Evolutionary conservation across 2,888 invertebrate genomes (phyloP).

Genomic region (Strigamia transsilvanica): DNA sequence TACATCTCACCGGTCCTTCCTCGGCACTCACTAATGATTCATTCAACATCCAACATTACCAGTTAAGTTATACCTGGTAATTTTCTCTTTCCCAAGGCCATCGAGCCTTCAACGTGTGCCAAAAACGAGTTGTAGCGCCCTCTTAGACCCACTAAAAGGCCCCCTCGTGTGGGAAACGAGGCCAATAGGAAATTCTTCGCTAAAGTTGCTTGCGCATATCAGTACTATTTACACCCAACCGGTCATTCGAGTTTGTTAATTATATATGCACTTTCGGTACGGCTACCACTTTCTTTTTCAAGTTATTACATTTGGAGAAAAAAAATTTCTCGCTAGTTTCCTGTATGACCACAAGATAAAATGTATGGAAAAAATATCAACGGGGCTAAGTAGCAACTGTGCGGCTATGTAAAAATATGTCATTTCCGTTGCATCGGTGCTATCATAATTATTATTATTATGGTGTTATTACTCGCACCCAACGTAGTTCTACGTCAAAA

Average conservation of each 20-base stretch:
- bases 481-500: too few species aligned
- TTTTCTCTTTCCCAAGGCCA: slow-evolving; percentile 32
- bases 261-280: slow-evolving; percentile 16
- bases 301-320: background rate
- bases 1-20: background rate
- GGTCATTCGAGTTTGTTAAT: slow-evolving; percentile 17
- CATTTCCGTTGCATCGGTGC: too few species aligned
- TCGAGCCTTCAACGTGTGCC: slow-evolving; percentile 20
- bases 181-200: slow-evolving; percentile 36
- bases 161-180: slow-evolving; percentile 26
- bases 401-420: too few species aligned
- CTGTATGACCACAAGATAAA: too few species aligned
- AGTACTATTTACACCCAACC: background rate
- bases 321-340: background rate
- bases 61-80: slow-evolving; percentile 18
- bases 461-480: too few species aligned
- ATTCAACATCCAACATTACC: slow-evolving; percentile 1
- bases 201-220: background rate
- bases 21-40: background rate
- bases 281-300: background rate
- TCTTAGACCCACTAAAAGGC: slow-evolving; percentile 22
- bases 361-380: too few species aligned
- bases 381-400: too few species aligned
- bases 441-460: too few species aligned
- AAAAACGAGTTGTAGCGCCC: slow-evolving; percentile 36